These are phyloP conservation scores for Pocillopora meandrina DNA, from an alignment of 92 coral and sea anemone species.

Conservation along the genomic window DNA sequence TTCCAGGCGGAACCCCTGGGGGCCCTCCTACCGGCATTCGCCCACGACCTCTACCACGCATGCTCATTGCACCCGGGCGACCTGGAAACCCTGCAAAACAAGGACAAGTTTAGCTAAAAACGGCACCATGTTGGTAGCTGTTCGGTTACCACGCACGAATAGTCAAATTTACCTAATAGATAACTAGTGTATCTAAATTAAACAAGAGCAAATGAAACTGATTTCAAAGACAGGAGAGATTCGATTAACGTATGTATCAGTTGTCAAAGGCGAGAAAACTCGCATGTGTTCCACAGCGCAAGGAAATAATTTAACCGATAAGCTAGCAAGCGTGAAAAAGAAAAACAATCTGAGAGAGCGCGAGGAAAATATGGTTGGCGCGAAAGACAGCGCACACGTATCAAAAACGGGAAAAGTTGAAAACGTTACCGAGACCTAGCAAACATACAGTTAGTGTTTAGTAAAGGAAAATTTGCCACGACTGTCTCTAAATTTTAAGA, in stretches of 20 bases:
- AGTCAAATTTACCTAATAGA: neutral
- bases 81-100: constrained; percentile 67
- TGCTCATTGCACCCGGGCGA: constrained; percentile 63
- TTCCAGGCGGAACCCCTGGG: constrained; percentile 84
- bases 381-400: too few species aligned
- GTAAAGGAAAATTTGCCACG: too few species aligned
- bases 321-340: too few species aligned
- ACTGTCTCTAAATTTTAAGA: too few species aligned
- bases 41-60: constrained; percentile 95
- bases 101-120: neutral
- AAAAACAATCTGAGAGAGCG: too few species aligned
- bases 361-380: too few species aligned
- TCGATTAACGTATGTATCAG: neutral
- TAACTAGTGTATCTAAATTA: neutral
- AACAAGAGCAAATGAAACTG: neutral
- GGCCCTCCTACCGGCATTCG: constrained; percentile 62
- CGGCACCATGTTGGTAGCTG: neutral
- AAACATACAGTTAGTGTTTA: too few species aligned
- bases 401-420: too few species aligned
- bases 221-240: neutral
- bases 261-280: neutral
- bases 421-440: too few species aligned
- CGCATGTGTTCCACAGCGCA: too few species aligned
- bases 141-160: neutral
- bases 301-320: too few species aligned